phyloP scores from a whole-genome alignment of 2,797 vertebrate genomes.

The Hypotaenidia okinawae region DNA sequence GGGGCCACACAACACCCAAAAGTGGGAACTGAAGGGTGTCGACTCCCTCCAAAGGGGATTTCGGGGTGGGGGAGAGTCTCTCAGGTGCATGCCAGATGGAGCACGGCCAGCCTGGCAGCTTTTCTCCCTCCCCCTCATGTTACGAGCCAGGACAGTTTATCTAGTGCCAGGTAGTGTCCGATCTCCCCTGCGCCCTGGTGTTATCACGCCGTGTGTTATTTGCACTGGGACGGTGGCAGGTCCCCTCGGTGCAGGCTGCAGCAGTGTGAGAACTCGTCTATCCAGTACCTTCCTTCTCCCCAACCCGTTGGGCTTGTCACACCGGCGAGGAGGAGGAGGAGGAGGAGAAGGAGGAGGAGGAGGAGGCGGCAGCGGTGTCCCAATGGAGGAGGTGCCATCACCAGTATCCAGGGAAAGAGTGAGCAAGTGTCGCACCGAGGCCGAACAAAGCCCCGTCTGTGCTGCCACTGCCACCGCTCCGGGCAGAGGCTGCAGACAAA shows the following conservation, averaged over 20 bases:
- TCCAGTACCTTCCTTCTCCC: conserved; percentile 21
- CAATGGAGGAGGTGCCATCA: background rate
- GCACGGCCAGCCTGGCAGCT: background rate
- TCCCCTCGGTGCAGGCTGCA: background rate
- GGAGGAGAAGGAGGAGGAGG: conserved; percentile 32
- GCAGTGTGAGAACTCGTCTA: background rate
- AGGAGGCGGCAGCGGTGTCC: background rate
- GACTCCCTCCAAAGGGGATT: background rate
- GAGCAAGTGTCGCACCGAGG: background rate
- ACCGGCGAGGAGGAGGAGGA: background rate
- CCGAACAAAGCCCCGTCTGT: conserved; percentile 37
- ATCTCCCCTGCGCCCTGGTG: background rate
- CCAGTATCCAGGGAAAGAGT: background rate
- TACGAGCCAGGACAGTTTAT: background rate
- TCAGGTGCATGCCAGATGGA: fast-evolving
- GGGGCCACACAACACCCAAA: background rate
- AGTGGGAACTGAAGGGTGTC: background rate
- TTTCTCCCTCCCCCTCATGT: fast-evolving
- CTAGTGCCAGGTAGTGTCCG: background rate
- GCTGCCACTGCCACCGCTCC: background rate
- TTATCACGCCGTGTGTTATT: background rate
- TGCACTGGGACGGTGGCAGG: conserved; percentile 28
- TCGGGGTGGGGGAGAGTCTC: fast-evolving
- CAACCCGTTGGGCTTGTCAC: background rate
- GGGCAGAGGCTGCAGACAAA: background rate